A percentile compares a stretch with the other conserved stretches of the same genome.
Conservation (phyloP, 1,140 invertebrate species). For the Epicauta chinensis region DNA sequence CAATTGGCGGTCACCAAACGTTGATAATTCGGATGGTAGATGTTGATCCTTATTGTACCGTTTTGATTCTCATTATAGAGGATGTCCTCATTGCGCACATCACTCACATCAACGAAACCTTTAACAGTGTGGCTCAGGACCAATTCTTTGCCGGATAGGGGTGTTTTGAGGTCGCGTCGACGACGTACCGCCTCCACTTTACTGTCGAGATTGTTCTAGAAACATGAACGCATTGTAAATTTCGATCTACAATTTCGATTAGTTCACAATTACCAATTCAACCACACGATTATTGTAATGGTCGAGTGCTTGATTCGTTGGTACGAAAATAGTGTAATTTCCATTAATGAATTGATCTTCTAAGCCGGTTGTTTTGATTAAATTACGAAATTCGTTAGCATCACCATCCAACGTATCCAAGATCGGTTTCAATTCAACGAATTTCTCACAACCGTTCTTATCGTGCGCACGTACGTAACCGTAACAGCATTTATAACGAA, state of each 20-base stretch:
- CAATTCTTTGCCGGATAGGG: slow-evolving; percentile 36
- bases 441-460: slow-evolving; percentile 44
- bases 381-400: slow-evolving; percentile 48
- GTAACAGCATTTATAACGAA: slow-evolving; percentile 56
- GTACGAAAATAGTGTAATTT: slow-evolving; percentile 52
- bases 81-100: slow-evolving; percentile 45
- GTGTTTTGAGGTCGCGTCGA: slow-evolving; percentile 26
- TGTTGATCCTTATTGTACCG: slow-evolving; percentile 57
- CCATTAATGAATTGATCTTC: slow-evolving; percentile 41
- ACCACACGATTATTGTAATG: slow-evolving; percentile 44
- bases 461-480: slow-evolving; percentile 47
- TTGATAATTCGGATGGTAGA: slow-evolving; percentile 41
- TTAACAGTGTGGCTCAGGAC: slow-evolving; percentile 44
- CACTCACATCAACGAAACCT: slow-evolving; percentile 44
- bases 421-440: slow-evolving; percentile 48
- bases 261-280: slow-evolving; percentile 34
- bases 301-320: slow-evolving; percentile 49
- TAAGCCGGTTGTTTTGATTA: slow-evolving; percentile 44
- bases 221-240: background rate
- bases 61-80: slow-evolving; percentile 46
- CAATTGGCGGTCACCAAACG: slow-evolving; percentile 50
- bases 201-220: slow-evolving; percentile 22
- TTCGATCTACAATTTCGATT: background rate
- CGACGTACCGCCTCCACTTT: slow-evolving; percentile 29
- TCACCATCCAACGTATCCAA: slow-evolving; percentile 47